These are phyloP conservation scores for Xenus cinereus DNA, from an alignment of 2,113 vertebrate species.

Conservation along the genomic window DNA sequence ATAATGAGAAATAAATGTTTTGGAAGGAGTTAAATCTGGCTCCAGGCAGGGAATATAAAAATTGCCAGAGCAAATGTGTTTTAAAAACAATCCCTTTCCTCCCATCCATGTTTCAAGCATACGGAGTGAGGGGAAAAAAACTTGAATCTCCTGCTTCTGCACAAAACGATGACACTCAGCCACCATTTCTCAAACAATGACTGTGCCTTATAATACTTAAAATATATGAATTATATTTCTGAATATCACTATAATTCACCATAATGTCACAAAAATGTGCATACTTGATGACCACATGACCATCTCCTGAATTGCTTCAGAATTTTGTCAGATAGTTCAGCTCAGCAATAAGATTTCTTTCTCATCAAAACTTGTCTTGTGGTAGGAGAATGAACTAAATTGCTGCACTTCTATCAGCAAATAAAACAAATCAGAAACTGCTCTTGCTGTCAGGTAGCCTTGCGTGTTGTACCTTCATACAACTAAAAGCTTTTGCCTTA, in stretches of 20 bases:
- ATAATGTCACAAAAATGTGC: not conserved
- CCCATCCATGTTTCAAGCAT: not conserved
- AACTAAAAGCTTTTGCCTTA: not conserved
- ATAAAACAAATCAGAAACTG: not conserved
- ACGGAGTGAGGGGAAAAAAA: rapidly evolving
- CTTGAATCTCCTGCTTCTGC: not conserved
- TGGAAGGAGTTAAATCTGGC: not conserved
- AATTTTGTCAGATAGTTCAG: not conserved
- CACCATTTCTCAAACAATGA: not conserved
- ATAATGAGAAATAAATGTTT: not conserved
- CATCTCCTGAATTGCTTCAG: not conserved
- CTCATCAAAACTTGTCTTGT: not conserved
- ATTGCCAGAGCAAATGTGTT: not conserved
- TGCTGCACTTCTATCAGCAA: not conserved
- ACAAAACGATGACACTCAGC: not conserved
- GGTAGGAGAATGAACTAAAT: not conserved
- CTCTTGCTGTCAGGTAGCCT: not conserved
- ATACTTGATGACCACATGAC: not conserved
- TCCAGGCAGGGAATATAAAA: not conserved
- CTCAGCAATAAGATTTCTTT: not conserved
- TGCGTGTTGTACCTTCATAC: rapidly evolving
- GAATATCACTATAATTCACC: not conserved
- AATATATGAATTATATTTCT: not conserved
- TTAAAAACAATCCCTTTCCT: not conserved
- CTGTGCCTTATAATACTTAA: not conserved